Base-by-base conservation (phyloP, 2,888 invertebrate species). In the Meta bourneti region DNA sequence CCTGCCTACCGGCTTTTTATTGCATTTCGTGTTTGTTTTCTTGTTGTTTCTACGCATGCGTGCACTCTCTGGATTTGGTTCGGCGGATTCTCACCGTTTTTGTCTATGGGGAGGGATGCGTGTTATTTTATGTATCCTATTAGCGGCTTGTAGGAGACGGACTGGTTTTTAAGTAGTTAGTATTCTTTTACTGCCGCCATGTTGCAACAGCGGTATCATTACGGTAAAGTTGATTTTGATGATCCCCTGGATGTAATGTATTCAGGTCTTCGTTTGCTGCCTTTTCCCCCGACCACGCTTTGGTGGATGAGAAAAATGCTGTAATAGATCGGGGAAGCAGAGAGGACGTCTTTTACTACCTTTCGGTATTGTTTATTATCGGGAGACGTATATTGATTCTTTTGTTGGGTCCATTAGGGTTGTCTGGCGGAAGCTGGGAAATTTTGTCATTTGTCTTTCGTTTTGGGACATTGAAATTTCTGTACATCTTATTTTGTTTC, bases 201-300 rank as follows among this genome's bases (percentile, higher is more conserved):
- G 34, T 34, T 34, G 34, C 16, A 69, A 48, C 49, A 70, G 70
- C 20, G 13, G 16, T 61, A 69, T 51, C 69, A 70, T 70, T 16
- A 81, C n/a, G 81, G 69, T 81, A 81, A 81, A 81, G 81, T 48
- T 81, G 81, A 81, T 81, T 81, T 71, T 81, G 70, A 81, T 81
- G 70, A 81, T 49, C 70, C 81, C 49, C 81, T 49, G 79, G 61
- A 79, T 8, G 61, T 61, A 61, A 61, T 61, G 61, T 61, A 61
- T 61, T 11, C 61, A 61, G 34, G 34, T 79, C 34, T 79, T 7
- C 34, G n/a, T n/a, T 16, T 16, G 49, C 19, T 16, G 19, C 79
- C 34, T 4, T 8, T 79, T 69, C 48, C 51, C 54, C 49, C 16
- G 20, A 34, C 61, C 61, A 81, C 81, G 81, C 81, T 81, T 16